Conservation (phyloP, 2,888 invertebrate species). For the Trachelus troglodyta region DNA sequence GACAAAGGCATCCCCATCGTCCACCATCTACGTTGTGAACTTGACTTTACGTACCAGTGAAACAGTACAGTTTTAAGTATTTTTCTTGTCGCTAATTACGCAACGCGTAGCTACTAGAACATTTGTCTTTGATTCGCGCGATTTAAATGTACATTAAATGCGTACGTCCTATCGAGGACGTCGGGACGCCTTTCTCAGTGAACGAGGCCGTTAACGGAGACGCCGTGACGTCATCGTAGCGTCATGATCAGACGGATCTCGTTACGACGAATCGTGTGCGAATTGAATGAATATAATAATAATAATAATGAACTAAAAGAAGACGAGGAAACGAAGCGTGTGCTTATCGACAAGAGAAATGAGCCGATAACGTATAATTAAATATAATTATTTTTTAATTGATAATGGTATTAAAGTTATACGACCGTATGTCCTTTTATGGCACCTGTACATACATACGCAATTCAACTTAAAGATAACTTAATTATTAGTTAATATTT, state of each 20-base stretch:
- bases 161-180: not conserved
- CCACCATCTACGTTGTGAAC: not conserved
- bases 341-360: constrained; percentile 21
- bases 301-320: not conserved
- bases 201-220: not conserved
- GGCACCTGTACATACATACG: constrained; percentile 32
- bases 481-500: constrained; percentile 28
- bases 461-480: constrained; percentile 27
- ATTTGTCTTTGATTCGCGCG: not conserved
- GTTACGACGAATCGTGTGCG: constrained; percentile 37
- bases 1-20: not conserved
- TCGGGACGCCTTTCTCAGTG: not conserved
- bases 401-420: constrained; percentile 21
- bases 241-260: constrained; percentile 24
- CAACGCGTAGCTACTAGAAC: no score
- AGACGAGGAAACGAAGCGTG: constrained; percentile 18
- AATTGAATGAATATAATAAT: constrained; percentile 26
- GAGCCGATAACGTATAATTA: constrained; percentile 23
- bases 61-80: no score
- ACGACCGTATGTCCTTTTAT: constrained; percentile 27
- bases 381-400: constrained; percentile 30
- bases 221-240: constrained; percentile 7
- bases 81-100: no score
- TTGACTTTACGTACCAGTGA: not conserved
- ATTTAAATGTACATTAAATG: not conserved